phyloP scores from a whole-genome alignment of 2,888 invertebrate genomes.

The Chydorus sphaericus region DNA sequence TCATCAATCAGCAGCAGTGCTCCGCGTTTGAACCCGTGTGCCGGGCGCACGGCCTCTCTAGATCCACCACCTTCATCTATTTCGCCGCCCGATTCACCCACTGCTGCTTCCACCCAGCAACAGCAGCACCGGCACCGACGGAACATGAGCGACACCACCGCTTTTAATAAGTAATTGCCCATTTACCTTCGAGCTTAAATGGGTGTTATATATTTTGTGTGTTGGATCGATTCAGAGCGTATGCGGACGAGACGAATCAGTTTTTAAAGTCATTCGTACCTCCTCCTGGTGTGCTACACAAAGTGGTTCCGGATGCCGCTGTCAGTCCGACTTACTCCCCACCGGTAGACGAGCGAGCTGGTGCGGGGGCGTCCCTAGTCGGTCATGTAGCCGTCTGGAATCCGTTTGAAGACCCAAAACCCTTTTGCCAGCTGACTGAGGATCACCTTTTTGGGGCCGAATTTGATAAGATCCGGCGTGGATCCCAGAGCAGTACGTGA shows the following conservation, averaged over 20 bases:
- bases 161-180: slow-evolving; percentile 53
- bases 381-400: slow-evolving; percentile 62
- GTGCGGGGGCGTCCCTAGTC: slow-evolving; percentile 29
- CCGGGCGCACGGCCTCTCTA: background rate
- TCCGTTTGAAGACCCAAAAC: slow-evolving; percentile 58
- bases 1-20: slow-evolving; percentile 7
- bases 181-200: background rate
- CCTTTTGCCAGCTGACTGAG: slow-evolving; percentile 57
- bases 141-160: slow-evolving; percentile 70
- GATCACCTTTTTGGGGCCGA: slow-evolving; percentile 70
- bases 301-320: slow-evolving; percentile 21
- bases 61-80: slow-evolving; percentile 12
- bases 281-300: slow-evolving; percentile 52
- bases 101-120: slow-evolving; percentile 20
- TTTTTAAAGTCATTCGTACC: slow-evolving; percentile 39
- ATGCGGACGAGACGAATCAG: slow-evolving; percentile 56
- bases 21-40: slow-evolving; percentile 3
- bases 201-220: background rate
- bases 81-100: slow-evolving; percentile 15
- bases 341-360: no score
- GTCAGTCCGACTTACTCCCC: background rate
- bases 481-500: slow-evolving; percentile 63
- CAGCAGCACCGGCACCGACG: slow-evolving; percentile 56
- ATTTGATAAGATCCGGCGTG: slow-evolving; percentile 62
- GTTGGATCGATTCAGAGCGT: slow-evolving; percentile 39